Percentiles rank a stretch among this genome's conserved stretches.
Evolutionary conservation across 2,888 invertebrate species (phyloP).

Genomic region (Patella pellucida): DNA sequence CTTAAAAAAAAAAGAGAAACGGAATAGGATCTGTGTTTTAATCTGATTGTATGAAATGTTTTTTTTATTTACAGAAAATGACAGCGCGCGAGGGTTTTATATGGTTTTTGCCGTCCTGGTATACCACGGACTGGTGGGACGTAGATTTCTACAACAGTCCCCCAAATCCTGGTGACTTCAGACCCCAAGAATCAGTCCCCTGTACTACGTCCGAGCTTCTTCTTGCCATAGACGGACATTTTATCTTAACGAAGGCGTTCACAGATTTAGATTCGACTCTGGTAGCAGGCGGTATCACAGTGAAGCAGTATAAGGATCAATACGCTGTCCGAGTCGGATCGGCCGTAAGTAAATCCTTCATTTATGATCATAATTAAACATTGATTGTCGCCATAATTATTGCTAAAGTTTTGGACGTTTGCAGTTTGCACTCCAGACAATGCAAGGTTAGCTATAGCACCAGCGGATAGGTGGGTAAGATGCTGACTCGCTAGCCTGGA

Average conservation of each 20-base stretch:
- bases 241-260: conserved; percentile 80
- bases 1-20: too few species aligned
- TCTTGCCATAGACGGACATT: conserved; percentile 81
- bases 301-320: conserved; percentile 76
- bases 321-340: conserved; percentile 49
- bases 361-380: too few species aligned
- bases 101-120: conserved; percentile 88
- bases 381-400: too few species aligned
- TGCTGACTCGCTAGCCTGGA: too few species aligned
- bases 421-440: too few species aligned
- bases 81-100: conserved; percentile 79
- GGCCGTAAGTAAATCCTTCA: conserved; percentile 42
- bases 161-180: conserved; percentile 40
- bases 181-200: conserved; percentile 72
- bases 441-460: too few species aligned
- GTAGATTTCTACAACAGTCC: conserved; percentile 72
- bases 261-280: conserved; percentile 77
- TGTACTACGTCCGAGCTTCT: conserved; percentile 76
- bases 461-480: too few species aligned
- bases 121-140: conserved; percentile 75
- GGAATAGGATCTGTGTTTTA: too few species aligned
- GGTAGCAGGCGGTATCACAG: conserved; percentile 76
- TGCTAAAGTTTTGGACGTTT: too few species aligned
- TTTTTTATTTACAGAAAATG: conserved; percentile 66
- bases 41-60: background rate